Evolutionary conservation across 2,888 invertebrate genomes (phyloP).

Genomic region (Eristalinus sepulchralis): DNA sequence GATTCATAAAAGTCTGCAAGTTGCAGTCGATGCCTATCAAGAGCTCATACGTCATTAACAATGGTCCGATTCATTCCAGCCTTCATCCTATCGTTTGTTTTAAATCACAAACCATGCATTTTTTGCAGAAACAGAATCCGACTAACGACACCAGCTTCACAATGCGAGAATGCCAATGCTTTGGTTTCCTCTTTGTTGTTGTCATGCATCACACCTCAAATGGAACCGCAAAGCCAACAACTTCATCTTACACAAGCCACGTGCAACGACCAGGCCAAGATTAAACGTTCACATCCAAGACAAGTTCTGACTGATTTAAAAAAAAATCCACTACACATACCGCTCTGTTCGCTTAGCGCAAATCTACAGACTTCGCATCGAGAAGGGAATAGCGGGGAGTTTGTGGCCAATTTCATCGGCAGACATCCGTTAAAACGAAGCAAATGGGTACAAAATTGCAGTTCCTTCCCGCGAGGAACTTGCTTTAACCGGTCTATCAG

Average conservation of each 20-base stretch:
- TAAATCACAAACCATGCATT: background rate
- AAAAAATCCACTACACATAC: background rate
- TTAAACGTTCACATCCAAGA: background rate
- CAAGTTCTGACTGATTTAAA: background rate
- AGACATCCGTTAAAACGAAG: conserved; percentile 41
- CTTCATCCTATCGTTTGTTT: too few species aligned
- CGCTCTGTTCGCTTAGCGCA: background rate
- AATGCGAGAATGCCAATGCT: background rate
- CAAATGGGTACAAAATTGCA: conserved; percentile 34
- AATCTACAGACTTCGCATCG: background rate
- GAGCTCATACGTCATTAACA: too few species aligned
- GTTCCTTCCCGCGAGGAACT: conserved; percentile 23
- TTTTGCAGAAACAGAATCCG: background rate
- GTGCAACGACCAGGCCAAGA: background rate
- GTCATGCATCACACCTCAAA: background rate
- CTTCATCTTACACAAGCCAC: background rate
- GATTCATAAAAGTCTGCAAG: too few species aligned
- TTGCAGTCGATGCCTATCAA: too few species aligned
- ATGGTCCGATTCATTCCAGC: too few species aligned
- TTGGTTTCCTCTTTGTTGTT: background rate
- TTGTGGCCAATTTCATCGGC: conserved; percentile 17
- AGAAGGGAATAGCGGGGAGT: background rate
- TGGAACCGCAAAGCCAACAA: background rate
- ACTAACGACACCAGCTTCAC: background rate
- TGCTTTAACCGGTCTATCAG: conserved; percentile 48